These are phyloP conservation scores for Bradynema listronoti DNA, from an alignment of 1,140 invertebrate species.

Conservation along the genomic window DNA sequence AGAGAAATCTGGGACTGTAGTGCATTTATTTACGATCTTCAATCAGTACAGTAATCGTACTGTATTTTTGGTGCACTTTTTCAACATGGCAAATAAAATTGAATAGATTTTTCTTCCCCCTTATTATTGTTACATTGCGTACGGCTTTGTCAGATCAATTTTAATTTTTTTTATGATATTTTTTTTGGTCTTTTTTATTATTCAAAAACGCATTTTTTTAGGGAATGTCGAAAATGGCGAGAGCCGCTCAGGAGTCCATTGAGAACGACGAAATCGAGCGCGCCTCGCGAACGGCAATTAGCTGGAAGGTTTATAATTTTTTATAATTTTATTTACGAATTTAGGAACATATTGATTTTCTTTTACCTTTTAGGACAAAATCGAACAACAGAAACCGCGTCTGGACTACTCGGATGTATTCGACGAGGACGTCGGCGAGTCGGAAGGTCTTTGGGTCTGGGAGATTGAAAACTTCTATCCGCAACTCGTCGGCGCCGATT, in stretches of 20 bases:
- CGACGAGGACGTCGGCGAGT: constrained; percentile 89
- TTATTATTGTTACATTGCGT: no score
- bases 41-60: no score
- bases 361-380: constrained; percentile 33
- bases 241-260: constrained; percentile 19
- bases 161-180: no score
- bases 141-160: no score
- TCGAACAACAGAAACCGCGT: constrained; percentile 58
- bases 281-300: constrained; percentile 20
- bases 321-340: constrained; percentile 13
- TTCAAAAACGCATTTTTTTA: no score
- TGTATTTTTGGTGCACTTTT: no score
- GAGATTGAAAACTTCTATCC: constrained; percentile 81
- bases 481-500: constrained; percentile 68
- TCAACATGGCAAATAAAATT: no score
- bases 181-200: no score
- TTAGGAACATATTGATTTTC: constrained; percentile 16
- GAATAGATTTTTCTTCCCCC: no score
- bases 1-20: no score
- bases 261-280: constrained; percentile 33
- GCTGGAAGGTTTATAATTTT: constrained; percentile 36
- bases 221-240: constrained; percentile 57
- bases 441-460: constrained; percentile 62
- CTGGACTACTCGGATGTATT: constrained; percentile 99
- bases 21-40: no score